Conservation (phyloP, 1,140 invertebrate species). For the Brachionus angularis region DNA sequence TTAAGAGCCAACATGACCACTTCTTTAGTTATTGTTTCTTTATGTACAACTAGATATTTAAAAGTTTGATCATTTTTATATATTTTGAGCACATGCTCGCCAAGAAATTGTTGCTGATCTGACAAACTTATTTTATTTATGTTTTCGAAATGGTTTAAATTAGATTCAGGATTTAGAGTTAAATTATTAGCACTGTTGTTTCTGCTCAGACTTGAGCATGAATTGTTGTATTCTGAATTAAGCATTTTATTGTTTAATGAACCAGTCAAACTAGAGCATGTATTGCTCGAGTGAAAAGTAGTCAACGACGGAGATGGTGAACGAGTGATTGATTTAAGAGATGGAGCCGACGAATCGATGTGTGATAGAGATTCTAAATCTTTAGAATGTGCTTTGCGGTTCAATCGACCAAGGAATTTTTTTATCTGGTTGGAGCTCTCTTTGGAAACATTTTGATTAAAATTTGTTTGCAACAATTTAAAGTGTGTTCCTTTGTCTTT, state of each 20-base stretch:
- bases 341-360: conserved; percentile 48
- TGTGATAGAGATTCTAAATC: conserved; percentile 28
- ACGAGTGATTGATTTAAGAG: conserved; percentile 55
- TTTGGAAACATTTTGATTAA: conserved; percentile 11
- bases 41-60: conserved; percentile 93
- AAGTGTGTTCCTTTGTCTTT: conserved; percentile 18
- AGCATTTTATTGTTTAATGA: conserved; percentile 60
- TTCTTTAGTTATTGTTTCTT: conserved; percentile 94
- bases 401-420: conserved; percentile 25
- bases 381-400: conserved; percentile 33
- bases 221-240: background rate
- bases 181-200: conserved; percentile 77
- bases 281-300: conserved; percentile 35
- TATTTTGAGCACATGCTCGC: conserved; percentile 92
- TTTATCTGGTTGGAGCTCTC: conserved; percentile 1
- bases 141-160: background rate
- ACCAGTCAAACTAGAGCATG: conserved; percentile 49
- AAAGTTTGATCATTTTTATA: conserved; percentile 87
- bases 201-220: conserved; percentile 24
- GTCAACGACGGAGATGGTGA: conserved; percentile 51
- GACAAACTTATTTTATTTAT: conserved; percentile 47
- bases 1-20: conserved; percentile 94
- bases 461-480: background rate
- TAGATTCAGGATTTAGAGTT: conserved; percentile 63
- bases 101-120: conserved; percentile 70